A percentile compares a stretch with the other conserved stretches of the same genome.
These are phyloP conservation scores for Drosophila meridiana DNA, from an alignment of 2,888 invertebrate species.

Conservation along the genomic window DNA sequence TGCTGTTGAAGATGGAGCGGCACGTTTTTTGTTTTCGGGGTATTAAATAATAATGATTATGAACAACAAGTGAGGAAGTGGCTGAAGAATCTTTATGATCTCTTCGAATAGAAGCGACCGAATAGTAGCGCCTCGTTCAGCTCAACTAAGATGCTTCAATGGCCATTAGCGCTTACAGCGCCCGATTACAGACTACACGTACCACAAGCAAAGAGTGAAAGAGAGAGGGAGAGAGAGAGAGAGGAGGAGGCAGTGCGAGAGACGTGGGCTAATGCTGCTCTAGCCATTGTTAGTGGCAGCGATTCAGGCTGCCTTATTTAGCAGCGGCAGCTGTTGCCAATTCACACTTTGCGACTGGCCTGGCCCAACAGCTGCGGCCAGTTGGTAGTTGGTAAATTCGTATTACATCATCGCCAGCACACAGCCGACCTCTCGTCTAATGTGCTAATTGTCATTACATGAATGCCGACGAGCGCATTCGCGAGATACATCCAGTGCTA, in stretches of 20 bases:
- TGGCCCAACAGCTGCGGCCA: slow-evolving; percentile 35
- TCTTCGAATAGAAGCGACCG: slow-evolving; percentile 21
- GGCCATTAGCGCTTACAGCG: slow-evolving; percentile 79
- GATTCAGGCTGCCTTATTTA: slow-evolving; percentile 68
- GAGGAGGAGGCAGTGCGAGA: background rate
- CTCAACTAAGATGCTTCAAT: slow-evolving; percentile 55
- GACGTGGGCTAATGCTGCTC: slow-evolving; percentile 69
- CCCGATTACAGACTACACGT: slow-evolving; percentile 72
- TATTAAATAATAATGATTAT: slow-evolving; percentile 80
- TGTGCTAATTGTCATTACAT: slow-evolving; percentile 76
- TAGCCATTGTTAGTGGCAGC: slow-evolving; percentile 61
- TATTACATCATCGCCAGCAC: slow-evolving; percentile 69
- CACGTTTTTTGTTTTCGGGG: slow-evolving; percentile 76
- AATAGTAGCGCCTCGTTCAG: slow-evolving; percentile 45
- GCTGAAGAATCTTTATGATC: slow-evolving; percentile 69
- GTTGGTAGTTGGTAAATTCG: slow-evolving; percentile 30
- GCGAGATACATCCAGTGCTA: background rate
- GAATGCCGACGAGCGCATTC: slow-evolving; percentile 47
- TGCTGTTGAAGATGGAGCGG: slow-evolving; percentile 47
- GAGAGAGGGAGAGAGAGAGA: background rate
- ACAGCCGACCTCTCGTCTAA: slow-evolving; percentile 27
- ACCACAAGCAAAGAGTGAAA: background rate
- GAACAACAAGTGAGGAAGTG: slow-evolving; percentile 78
- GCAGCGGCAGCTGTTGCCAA: slow-evolving; percentile 67
- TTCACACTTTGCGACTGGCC: slow-evolving; percentile 59